A percentile compares a stretch with the other conserved stretches of the same genome.
Evolutionary conservation across 1,140 invertebrate genomes (phyloP).

Genomic region (Drosophila oshimai): DNA sequence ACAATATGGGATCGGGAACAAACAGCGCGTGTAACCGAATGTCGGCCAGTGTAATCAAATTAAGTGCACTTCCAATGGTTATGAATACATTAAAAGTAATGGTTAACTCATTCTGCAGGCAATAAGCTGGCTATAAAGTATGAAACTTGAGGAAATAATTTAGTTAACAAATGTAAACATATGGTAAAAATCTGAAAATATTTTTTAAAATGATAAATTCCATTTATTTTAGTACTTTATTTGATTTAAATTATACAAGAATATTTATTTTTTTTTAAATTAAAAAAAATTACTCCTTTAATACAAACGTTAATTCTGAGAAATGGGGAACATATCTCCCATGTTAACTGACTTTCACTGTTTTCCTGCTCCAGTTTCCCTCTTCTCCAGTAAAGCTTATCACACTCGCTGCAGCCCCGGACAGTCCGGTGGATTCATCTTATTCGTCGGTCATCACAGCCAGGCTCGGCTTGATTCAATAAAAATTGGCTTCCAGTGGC

Average conservation of each 20-base stretch:
- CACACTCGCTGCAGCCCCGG: slow-evolving; percentile 8
- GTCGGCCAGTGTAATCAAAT: slow-evolving; percentile 7
- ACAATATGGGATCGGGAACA: slow-evolving; percentile 5
- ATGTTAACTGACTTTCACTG: neutral
- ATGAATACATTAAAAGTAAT: neutral
- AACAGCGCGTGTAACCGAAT: slow-evolving; percentile 6
- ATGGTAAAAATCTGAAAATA: no score
- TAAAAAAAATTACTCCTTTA: no score
- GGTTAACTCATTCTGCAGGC: neutral
- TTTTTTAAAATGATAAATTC: no score
- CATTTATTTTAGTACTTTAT: no score
- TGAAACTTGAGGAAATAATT: no score
- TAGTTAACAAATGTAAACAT: no score
- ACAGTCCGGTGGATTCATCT: slow-evolving; percentile 1
- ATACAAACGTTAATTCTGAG: neutral
- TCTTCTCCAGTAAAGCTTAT: slow-evolving; percentile 1
- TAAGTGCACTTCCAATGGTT: slow-evolving; percentile 14
- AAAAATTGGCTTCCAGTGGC: slow-evolving; percentile 63
- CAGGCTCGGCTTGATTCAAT: slow-evolving; percentile 45
- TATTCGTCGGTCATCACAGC: slow-evolving; percentile 24
- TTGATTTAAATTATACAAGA: no score
- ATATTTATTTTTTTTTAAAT: no score
- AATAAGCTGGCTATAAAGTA: no score
- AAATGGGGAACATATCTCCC: neutral
- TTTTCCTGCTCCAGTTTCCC: neutral